Base-by-base conservation (phyloP, 2,888 invertebrate genomes). In the Glyphotaelius pellucidus region DNA sequence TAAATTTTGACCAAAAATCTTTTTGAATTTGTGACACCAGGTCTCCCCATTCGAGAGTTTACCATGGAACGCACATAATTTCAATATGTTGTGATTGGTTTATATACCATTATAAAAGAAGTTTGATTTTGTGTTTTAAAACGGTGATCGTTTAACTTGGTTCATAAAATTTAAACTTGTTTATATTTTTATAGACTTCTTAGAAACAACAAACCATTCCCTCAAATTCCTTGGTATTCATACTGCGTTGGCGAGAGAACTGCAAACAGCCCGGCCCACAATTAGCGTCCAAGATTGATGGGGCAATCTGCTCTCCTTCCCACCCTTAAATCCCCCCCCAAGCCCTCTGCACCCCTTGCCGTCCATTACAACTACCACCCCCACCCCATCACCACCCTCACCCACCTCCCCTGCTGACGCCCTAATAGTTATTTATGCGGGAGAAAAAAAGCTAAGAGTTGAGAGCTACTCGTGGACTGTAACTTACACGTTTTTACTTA, bases 271-370 rank as follows among this genome's bases (percentile, higher is more conserved):
- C 90, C 92, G 92, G 92, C 90, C 93, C 93, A 91, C 93, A 93
- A 93, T 93, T 93, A 93, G 93, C 91, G 93, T 90, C 87, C 92
- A 92, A 92, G 92, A 93, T 93, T 93, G 93, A 93, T 93, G 93
- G 93, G 91, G 92, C 92, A 93, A 93, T 93, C 93, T 91, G 92
- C 92, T 90, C 91, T 92, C 90, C 90, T 47, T 87, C 80, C 91
- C 91, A 88, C 90, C 93, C 90, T 83, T 38, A 47, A 89, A 42
- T 90, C 90, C 86, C 42, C 30, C 25, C 42, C 47, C 83, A 52
- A 30, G 31, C 14, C 90, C 42, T 80, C 52, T 19, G 30, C 35
- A 80, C 84, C 86, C 83, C 91, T 87, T 81, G 88, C 80, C 86
- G 31, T 30, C 79, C 15, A 52, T 30, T 35, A 47, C 87, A 30